Evolutionary conservation across 2,888 invertebrate species (phyloP), one percentile per base, ranked within the genome.

Genomic region (Phytoseiulus persimilis): DNA sequence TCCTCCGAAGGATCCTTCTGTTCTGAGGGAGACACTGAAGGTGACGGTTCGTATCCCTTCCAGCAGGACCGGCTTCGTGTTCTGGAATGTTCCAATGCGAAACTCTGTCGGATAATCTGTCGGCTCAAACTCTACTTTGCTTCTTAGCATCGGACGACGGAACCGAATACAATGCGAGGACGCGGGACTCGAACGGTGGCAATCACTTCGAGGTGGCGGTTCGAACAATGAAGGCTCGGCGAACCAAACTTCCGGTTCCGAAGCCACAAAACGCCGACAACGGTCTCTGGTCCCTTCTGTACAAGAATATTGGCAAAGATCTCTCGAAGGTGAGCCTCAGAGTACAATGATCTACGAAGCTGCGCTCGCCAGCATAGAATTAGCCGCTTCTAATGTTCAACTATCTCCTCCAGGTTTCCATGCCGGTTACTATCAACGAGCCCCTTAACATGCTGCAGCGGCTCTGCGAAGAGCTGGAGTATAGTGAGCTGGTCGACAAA

Each of bases 341-440:
- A 39, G 39, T 39, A 6, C 9, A 6, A 3, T 9, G 9, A 6
- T 39, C 39, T 39, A 3, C 5, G 9, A 6, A 39, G 39, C 5
- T 39, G 3, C 39, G 5, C 39, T 39, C 39, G 39, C 9, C 39
- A 39, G 39, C 5, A 39, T n/a, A n/a, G n/a, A n/a, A n/a, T n/a
- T n/a, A n/a, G n/a, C n/a, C n/a, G n/a, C n/a, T n/a, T 3, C 39
- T 39, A 9, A 39, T 39, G 39, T 6, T 39, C 39, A 39, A 39
- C 39, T 6, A 6, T 39, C 5, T 39, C 9, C 9, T 39, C 65
- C 28, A 65, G 65, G 65, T 65, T 28, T 96, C 96, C 90, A 96
- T 96, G 96, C 96, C 96, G 0, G 96, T 96, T 84, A 96, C 96
- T 0, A 94, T 96, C 91, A 96, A 96, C 92, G 96, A 96, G 93